Base-by-base conservation (phyloP, 2,888 invertebrate genomes). In the Podotricha telesiphe region DNA sequence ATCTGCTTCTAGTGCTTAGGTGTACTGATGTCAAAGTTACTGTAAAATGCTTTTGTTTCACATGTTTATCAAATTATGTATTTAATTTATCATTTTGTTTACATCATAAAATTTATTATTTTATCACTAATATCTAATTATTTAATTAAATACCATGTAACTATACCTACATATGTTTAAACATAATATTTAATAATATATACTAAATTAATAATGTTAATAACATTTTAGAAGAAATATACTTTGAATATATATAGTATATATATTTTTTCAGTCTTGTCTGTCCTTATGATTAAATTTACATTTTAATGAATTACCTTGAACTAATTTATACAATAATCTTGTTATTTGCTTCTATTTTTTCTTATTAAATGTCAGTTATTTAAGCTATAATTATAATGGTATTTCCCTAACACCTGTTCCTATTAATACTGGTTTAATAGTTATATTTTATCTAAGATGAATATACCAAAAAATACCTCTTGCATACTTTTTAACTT, bases 1-100 rank as follows among this genome's bases (percentile, higher is more conserved):
- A 40, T 28, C 15, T 63, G 55, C 34, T 53, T 55, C 34, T 34
- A 45, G n/a, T 22, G 59, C 22, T 45, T 13, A 45, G 45, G 45
- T 45, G 45, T 59, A 28, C 10, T 59, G 42, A n/a, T 59, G 6
- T n/a, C 11, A 59, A 45, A 22, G 22, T 11, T 22, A 15, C 40
- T 42, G n/a, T 2, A 45, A 45, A 45, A 22, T n/a, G 22, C n/a
- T 55, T 55, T 17, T 55, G 10, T 55, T 10, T 17, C 20, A 17
- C 17, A 11, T 55, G 34, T 34, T 55, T 55, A 55, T 11, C 17
- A 37, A 17, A 34, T 55, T 34, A 53, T 17, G 0, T 34, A 47
- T 47, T 47, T 17, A 20, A n/a, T n/a, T n/a, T 22, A 28, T n/a
- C 22, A 51, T 28, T 55, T 17, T 34, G 34, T 55, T 55, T 17